These are phyloP conservation scores for Drosophila nr. perissopoda DNA, from an alignment of 2,888 invertebrate species.

Conservation along the genomic window DNA sequence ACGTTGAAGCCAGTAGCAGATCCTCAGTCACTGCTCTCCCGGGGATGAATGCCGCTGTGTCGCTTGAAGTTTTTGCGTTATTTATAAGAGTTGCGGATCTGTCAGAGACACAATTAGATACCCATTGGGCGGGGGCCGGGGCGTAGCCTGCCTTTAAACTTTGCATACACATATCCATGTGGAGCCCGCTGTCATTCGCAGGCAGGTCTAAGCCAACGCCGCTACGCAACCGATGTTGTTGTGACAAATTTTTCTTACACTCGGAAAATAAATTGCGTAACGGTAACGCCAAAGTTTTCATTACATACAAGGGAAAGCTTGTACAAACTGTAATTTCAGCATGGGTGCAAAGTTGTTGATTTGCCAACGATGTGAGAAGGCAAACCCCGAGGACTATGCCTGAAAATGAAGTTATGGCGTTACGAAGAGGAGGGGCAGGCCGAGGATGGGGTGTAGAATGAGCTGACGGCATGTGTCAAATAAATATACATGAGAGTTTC, in stretches of 20 bases:
- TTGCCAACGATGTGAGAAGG: conserved; percentile 52
- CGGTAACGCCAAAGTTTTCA: conserved; percentile 63
- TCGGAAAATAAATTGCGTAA: conserved; percentile 62
- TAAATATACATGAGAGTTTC: conserved; percentile 28
- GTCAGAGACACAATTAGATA: conserved; percentile 54
- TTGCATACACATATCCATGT: conserved; percentile 34
- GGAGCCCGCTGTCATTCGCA: conserved; percentile 36
- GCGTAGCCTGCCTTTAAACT: conserved; percentile 21
- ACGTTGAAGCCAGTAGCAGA: conserved; percentile 26
- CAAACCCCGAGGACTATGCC: conserved; percentile 6
- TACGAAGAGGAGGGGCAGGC: not conserved
- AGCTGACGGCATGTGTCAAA: conserved; percentile 32
- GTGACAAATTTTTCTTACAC: conserved; percentile 67
- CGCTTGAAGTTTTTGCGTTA: conserved; percentile 53
- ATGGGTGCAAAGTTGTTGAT: conserved; percentile 52
- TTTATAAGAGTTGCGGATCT: conserved; percentile 64
- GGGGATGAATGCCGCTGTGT: conserved; percentile 19
- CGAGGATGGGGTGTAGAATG: not conserved
- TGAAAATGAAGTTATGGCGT: not conserved
- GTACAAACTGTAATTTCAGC: conserved; percentile 51
- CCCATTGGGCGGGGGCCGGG: conserved; percentile 18
- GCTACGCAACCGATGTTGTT: conserved; percentile 35
- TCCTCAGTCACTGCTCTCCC: conserved; percentile 7
- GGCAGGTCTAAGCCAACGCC: conserved; percentile 34
- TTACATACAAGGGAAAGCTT: conserved; percentile 23